Base-by-base conservation (phyloP, 2,888 invertebrate genomes). In the Oxyscelio sp. region DNA sequence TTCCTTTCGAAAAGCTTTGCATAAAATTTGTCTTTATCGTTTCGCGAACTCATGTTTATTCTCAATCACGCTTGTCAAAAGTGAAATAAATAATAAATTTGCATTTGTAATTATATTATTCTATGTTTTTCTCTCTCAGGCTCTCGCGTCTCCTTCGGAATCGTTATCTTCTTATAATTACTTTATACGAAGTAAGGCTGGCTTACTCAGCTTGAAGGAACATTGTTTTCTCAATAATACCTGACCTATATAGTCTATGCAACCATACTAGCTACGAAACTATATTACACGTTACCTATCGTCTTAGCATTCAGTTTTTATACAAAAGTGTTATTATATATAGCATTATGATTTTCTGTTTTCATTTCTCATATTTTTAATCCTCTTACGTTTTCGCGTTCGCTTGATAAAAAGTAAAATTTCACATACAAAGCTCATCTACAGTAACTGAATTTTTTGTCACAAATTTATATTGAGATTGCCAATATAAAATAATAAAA, bases 171-270 rank as follows among this genome's bases (percentile, higher is more conserved):
- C 87, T 87, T 87, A 89, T 73, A 85, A 71, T 87, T 88, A 87
- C 71, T 61, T 85, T 83, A 89, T 90, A 89, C 90, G 90, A 90
- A 90, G 91, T 94, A 93, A 94, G 94, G 94, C 93, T 93, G 93
- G 92, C 93, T 93, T 93, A 92, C 92, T 94, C 92, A 92, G 93
- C 93, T 93, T 92, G 89, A 90, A 94, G 93, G 94, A 94, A 94
- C 94, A 93, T 94, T 92, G 91, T 93, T 93, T 92, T 91, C 92
- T 91, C 89, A 45, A 81, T 87, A 85, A 85, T 87, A 87, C 83
- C 82, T 80, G 83, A 86, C 63, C 85, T 87, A 84, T 87, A 81
- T 66, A 83, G 70, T 85, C 84, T 85, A 78, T 86, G 85, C 87
- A 86, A 70, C 85, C 87, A 59, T 83, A 83, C 79, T 74, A 73